These are phyloP conservation scores for Arctocebus calabarensis DNA, from an alignment of 2,797 vertebrate genomes.

Conservation along the genomic window DNA sequence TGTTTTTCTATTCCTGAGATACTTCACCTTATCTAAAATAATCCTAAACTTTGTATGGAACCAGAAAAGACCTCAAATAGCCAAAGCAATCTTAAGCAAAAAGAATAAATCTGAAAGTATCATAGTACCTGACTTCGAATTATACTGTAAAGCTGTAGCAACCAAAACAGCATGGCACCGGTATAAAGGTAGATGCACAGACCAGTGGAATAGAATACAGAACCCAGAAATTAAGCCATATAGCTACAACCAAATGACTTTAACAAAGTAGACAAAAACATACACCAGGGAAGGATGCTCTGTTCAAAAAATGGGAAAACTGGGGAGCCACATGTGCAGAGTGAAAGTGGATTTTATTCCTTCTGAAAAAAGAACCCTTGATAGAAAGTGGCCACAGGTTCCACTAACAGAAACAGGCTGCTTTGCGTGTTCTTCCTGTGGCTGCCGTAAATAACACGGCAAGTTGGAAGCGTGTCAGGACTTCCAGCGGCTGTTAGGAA, in stretches of 20 bases:
- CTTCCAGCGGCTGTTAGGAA: rapidly evolving
- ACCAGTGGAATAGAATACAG: neutral
- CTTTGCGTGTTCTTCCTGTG: neutral
- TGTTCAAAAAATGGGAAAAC: neutral
- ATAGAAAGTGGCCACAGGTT: neutral
- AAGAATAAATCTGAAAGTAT: neutral
- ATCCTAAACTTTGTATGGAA: neutral
- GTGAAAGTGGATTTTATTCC: neutral
- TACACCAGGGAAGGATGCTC: neutral
- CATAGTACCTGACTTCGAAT: neutral
- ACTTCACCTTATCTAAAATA: neutral
- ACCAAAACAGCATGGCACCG: neutral
- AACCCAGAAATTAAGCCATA: neutral
- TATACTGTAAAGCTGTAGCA: neutral
- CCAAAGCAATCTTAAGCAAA: neutral
- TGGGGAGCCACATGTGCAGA: neutral
- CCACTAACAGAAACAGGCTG: neutral
- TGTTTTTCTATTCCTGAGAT: neutral
- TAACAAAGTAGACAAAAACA: neutral
- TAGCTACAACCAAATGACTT: neutral
- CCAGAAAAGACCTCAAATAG: neutral
- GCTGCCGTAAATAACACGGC: neutral
- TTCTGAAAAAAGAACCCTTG: neutral
- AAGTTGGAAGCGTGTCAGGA: no score
- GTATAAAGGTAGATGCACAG: neutral